Conservation (phyloP, 1,140 invertebrate species). For the Eulimnadia texana region DNA sequence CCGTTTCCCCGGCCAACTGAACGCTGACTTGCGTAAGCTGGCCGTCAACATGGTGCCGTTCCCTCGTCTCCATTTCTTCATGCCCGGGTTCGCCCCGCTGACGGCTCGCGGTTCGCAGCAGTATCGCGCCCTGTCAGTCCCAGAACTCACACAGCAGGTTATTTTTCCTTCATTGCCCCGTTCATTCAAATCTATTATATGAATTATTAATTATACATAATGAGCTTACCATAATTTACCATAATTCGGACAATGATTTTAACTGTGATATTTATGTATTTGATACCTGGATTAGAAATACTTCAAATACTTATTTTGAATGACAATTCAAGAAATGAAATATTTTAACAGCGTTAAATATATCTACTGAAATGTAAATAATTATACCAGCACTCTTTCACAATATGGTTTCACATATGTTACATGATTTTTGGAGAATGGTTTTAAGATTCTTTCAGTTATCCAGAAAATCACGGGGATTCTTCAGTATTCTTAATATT, state of each 20-base stretch:
- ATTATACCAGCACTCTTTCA: too few species aligned
- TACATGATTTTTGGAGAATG: too few species aligned
- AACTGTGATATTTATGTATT: too few species aligned
- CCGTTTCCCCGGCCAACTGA: constrained; percentile 62
- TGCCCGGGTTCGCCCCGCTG: constrained; percentile 60
- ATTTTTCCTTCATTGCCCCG: constrained; percentile 54
- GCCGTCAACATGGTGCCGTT: constrained; percentile 70
- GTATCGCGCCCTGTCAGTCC: constrained; percentile 69
- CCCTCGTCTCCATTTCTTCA: constrained; percentile 61
- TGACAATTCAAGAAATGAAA: too few species aligned
- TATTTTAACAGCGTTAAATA: too few species aligned
- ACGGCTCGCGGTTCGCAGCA: constrained; percentile 73
- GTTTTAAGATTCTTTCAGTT: too few species aligned
- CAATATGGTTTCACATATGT: too few species aligned
- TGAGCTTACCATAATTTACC: constrained; percentile 65
- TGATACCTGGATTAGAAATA: too few species aligned
- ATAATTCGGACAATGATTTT: constrained; percentile 52
- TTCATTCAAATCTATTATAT: constrained; percentile 71
- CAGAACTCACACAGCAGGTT: constrained; percentile 71
- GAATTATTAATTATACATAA: constrained; percentile 65
- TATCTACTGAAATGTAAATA: too few species aligned
- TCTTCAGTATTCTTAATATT: too few species aligned
- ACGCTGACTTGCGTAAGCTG: constrained; percentile 82
- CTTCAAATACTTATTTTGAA: too few species aligned
- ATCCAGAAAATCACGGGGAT: too few species aligned